Percentiles rank a stretch among this genome's conserved stretches.
Evolutionary conservation across 1,140 invertebrate genomes (phyloP).

Genomic region (Octopus sinensis): DNA sequence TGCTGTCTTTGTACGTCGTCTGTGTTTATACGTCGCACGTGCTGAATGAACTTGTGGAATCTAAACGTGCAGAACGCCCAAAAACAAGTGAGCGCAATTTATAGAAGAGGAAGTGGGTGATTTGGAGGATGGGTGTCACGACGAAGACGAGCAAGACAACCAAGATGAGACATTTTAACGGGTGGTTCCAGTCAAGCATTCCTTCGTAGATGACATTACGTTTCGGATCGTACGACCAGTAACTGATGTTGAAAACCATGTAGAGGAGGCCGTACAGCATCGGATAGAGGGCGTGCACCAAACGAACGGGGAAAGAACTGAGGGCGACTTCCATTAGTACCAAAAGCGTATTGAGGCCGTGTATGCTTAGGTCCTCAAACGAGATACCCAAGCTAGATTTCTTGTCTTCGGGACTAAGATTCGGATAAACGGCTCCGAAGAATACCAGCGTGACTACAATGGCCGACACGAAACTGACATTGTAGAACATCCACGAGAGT

Average conservation of each 20-base stretch:
- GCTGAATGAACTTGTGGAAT: not conserved
- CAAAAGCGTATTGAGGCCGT: slow-evolving; percentile 38
- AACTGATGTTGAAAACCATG: slow-evolving; percentile 36
- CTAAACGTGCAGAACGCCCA: not conserved
- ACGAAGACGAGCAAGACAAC: slow-evolving; percentile 15
- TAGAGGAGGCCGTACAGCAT: slow-evolving; percentile 34
- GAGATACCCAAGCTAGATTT: not conserved
- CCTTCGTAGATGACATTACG: slow-evolving; percentile 33
- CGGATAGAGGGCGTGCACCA: slow-evolving; percentile 41
- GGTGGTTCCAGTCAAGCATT: slow-evolving; percentile 39
- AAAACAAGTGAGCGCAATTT: not conserved
- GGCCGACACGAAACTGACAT: slow-evolving; percentile 31
- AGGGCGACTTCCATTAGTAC: slow-evolving; percentile 37
- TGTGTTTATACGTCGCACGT: not conserved
- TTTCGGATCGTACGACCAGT: slow-evolving; percentile 29
- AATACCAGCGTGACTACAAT: slow-evolving; percentile 37
- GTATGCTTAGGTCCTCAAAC: slow-evolving; percentile 30
- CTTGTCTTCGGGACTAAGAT: not conserved
- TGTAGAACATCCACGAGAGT: slow-evolving; percentile 35
- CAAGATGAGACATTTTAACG: slow-evolving; percentile 15
- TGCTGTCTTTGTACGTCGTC: too few species aligned
- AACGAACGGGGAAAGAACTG: slow-evolving; percentile 33
- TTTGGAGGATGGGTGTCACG: not conserved
- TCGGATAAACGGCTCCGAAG: slow-evolving; percentile 35
- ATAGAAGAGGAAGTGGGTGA: not conserved